Evolutionary conservation across 2,797 vertebrate species (phyloP), one percentile per base, ranked within the genome.

Genomic region (Rousettus madagascariensis): DNA sequence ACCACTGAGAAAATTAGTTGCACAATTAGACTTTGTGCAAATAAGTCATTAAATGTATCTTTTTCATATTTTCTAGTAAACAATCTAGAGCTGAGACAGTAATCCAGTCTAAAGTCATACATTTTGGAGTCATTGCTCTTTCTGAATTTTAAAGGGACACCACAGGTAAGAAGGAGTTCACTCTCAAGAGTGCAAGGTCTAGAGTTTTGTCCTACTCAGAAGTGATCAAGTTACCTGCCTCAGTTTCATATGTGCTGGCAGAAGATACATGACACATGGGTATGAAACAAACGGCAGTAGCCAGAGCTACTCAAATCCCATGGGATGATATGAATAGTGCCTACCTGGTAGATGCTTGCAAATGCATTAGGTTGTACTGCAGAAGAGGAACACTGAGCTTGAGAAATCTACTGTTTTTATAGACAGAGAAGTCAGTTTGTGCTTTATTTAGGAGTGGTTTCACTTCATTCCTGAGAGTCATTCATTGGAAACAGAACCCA

Each of bases 261-360:
- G 55, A 79, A 78, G 20, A 43, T 1, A 22, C 26, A 33, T 36
- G 26, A 24, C 3, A 28, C 1, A 6, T 41, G 28, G 7, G 2
- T 17, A 53, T 13, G 10, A 30, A 8, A 46, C 2, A n/a, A 69
- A 28, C 5, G 46, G 1, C 30, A 30, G 10, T 13, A 59, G 55
- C 22, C 9, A 43, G 28, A 69, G 24, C 6, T 61, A 33, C 9
- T 59, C 6, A 57, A 5, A 28, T 38, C 8, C 38, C 51, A 51
- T 0, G 13, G 2, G 3, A 12, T 61, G 15, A 63, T 2, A 15
- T 26, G 24, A n/a, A 15, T 0, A 0, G 17, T 1, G 46, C 7
- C 9, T 13, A 38, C 6, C 7, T 11, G 38, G 15, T 0, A 1
- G 19, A 51, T 16, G 33, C 7, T 33, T 24, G 41, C 11, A 17